phyloP scores from a whole-genome alignment of 2,113 vertebrate genomes.

The Strigops habroptila region DNA sequence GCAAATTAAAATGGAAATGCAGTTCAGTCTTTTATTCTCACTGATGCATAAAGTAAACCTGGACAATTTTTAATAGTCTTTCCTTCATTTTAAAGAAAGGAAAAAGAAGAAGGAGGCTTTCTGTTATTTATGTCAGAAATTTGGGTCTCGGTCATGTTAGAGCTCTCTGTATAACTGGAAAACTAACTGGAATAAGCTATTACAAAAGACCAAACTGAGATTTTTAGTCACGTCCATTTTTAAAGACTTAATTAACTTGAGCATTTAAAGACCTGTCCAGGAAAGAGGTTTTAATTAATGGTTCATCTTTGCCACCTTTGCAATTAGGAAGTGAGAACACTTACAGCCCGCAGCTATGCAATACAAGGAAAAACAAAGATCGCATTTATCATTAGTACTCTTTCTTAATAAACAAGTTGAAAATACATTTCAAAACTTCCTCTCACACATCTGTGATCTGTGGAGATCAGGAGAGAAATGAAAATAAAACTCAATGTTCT shows the following conservation, averaged over 20 bases:
- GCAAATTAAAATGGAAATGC: slow-evolving; percentile 65
- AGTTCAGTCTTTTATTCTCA: slow-evolving; percentile 44
- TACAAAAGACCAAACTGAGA: slow-evolving; percentile 35
- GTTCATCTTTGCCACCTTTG: slow-evolving; percentile 38
- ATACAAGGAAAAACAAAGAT: neutral
- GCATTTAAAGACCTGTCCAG: neutral
- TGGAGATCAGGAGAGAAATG: neutral
- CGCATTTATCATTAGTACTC: neutral
- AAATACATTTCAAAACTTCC: slow-evolving; percentile 8
- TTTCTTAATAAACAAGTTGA: neutral
- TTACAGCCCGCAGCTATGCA: slow-evolving; percentile 10
- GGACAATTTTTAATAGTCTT: slow-evolving; percentile 56
- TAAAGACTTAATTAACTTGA: slow-evolving; percentile 45
- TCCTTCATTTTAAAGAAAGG: slow-evolving; percentile 26
- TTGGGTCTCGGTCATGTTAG: slow-evolving; percentile 6
- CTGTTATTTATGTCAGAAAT: slow-evolving; percentile 41
- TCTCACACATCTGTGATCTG: neutral
- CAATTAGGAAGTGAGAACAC: slow-evolving; percentile 52
- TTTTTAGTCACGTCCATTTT: slow-evolving; percentile 42
- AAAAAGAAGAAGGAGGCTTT: slow-evolving; percentile 44
- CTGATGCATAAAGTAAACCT: slow-evolving; percentile 61
- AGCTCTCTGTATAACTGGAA: slow-evolving; percentile 10
- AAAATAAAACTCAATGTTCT: neutral
- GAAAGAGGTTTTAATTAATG: slow-evolving; percentile 47
- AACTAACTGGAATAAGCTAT: slow-evolving; percentile 17